phyloP scores from a whole-genome alignment of 2,797 vertebrate species.

The Rhynchonycteris naso region DNA sequence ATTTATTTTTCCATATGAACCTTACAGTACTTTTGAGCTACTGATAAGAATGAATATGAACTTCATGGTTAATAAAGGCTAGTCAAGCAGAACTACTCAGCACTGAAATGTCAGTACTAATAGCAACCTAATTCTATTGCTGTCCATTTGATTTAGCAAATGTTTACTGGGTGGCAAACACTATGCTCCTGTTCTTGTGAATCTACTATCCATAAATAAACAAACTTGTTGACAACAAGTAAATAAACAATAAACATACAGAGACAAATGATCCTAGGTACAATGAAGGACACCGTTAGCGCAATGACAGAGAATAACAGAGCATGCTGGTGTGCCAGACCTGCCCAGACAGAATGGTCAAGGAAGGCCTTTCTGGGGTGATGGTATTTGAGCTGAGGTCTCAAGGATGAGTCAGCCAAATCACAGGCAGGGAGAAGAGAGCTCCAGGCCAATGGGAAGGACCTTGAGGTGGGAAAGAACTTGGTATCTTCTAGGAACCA shows the following conservation, averaged over 20 bases:
- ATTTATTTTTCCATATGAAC: slow-evolving; percentile 11
- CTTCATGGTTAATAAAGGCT: background rate
- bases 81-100: background rate
- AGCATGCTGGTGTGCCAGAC: background rate
- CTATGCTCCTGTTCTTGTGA: background rate
- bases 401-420: background rate
- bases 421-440: background rate
- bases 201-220: background rate
- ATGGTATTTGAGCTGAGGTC: background rate
- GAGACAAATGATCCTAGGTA: background rate
- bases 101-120: background rate
- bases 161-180: background rate
- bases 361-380: background rate
- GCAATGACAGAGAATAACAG: background rate
- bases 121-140: background rate
- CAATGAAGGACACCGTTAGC: background rate
- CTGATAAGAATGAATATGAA: slow-evolving; percentile 35
- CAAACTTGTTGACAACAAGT: background rate
- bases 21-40: slow-evolving; percentile 1
- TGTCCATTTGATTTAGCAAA: background rate
- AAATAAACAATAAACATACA: background rate
- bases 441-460: background rate
- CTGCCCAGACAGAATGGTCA: background rate
- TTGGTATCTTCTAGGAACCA: background rate
- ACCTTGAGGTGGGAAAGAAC: background rate